Base-by-base conservation (phyloP, 2,888 invertebrate genomes). In the Antitype chi region DNA sequence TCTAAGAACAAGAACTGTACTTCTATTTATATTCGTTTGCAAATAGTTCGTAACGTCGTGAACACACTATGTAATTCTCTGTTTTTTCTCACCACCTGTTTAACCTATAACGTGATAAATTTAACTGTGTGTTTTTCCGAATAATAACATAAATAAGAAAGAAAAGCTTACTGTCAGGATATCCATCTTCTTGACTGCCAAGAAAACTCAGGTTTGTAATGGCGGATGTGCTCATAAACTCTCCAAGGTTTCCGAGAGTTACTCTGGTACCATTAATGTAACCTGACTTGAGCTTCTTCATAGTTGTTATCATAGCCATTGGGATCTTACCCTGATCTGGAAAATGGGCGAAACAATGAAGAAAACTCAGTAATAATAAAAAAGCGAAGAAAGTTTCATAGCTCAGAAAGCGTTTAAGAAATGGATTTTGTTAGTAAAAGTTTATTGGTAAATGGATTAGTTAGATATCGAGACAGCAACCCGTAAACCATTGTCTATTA, bases 191-290 rank as follows among this genome's bases (percentile, higher is more conserved):
- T 85, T 99, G 98, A 91, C 99, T 99, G 38, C 99, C 99, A 87
- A 99, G 96, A 93, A 99, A 99, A 94, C 99, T 99, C 87, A 99
- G 97, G 95, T 99, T 99, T 1, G 99, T 99, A 67, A 99, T 98
- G 83, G 99, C 99, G 4, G 99, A 99, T 0, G 99, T 99, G 90
- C 98, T 99, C 77, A 99, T 96, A 94, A 99, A 99, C 87, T 99
- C 99, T 84, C 98, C 98, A 52, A 99, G 96, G 92, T 98, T 98
- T n/a, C 99, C 99, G 79, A 99, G 96, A 76, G 99, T 99, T 0
- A 99, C 99, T 89, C 99, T 97, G 0, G 99, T 99, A n/a, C 99
- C 99, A 92, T 99, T 99, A 73, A 99, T 99, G 93, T 99, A 99
- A 17, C 99, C 99, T 80, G 99, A 99, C 94, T 99, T 99, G 7